Evolutionary conservation across 2,888 invertebrate species (phyloP), one percentile per base, ranked within the genome.

Genomic region (Rhabditoides inermis): DNA sequence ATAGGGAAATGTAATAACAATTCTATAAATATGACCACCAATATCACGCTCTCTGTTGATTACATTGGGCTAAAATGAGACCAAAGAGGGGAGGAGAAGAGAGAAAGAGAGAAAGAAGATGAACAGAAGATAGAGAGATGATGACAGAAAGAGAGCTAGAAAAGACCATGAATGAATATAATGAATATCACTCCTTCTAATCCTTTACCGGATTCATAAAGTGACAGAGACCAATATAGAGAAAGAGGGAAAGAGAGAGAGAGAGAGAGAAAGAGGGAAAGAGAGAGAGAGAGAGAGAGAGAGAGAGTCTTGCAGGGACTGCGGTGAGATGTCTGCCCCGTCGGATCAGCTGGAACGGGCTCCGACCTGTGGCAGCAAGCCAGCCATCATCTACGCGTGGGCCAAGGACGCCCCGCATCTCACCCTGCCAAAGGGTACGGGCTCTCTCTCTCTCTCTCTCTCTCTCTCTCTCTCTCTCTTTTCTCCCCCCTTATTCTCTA

Each of bases 321-420:
- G n/a, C n/a, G n/a, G n/a, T 3, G 27, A 44, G 12, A 36, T 22
- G 23, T n/a, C 15, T 41, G 22, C 42, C 25, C 15, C 23, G 42
- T 41, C n/a, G 25, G 23, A 22, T 41, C 20, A 22, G 15, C 22
- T 41, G 42, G 23, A 18, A 5, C 7, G 18, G 5, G 3, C 3
- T 37, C 37, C 22, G 18, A 20, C 37, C n/a, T n/a, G n/a, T n/a
- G n/a, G n/a, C n/a, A n/a, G n/a, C n/a, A n/a, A n/a, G n/a, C n/a
- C n/a, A n/a, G n/a, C 18, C 18, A 37, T 18, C 3, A 3, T 30
- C 28, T 30, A 45, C 18, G 25, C 45, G 10, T 32, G 22, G 2
- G 39, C 18, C 15, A 32, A 46, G 23, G n/a, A 40, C 2, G 51
- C 51, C 10, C 23, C 30, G 25, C 45, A 52, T 27, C 51, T n/a